Conservation (phyloP, 2,888 invertebrate genomes). For the Ormyrus rosae region DNA sequence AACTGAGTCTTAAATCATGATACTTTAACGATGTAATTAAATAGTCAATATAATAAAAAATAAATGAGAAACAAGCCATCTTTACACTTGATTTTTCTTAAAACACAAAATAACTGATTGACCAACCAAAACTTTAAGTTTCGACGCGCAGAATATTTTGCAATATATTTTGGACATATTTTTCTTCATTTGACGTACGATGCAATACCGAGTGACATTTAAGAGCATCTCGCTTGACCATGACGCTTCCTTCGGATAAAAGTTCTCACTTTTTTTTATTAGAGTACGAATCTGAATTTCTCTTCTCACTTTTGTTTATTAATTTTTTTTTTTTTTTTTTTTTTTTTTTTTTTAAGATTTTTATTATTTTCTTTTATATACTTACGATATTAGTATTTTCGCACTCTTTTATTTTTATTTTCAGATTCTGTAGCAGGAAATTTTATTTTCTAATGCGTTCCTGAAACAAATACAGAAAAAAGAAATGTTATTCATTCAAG, state of each 20-base stretch:
- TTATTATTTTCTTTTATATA: slow-evolving; percentile 61
- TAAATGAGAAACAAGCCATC: slow-evolving; percentile 50
- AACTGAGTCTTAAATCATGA: slow-evolving; percentile 49
- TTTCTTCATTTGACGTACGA: slow-evolving; percentile 30
- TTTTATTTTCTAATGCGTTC: slow-evolving; percentile 72
- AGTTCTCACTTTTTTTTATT: slow-evolving; percentile 10
- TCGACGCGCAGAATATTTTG: slow-evolving; percentile 58
- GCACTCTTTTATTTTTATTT: slow-evolving; percentile 56
- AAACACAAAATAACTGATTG: slow-evolving; percentile 61
- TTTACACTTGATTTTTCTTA: slow-evolving; percentile 53
- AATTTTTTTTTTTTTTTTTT: slow-evolving; percentile 58
- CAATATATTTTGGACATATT: slow-evolving; percentile 29
- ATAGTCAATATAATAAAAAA: slow-evolving; percentile 54
- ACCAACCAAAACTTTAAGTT: slow-evolving; percentile 67
- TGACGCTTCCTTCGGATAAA: slow-evolving; percentile 16
- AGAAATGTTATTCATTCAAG: slow-evolving; percentile 26
- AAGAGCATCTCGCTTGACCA: slow-evolving; percentile 35
- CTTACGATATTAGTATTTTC: slow-evolving; percentile 7
- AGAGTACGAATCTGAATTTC: slow-evolving; percentile 38
- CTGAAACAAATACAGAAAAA: slow-evolving; percentile 70
- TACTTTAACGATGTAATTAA: slow-evolving; percentile 51
- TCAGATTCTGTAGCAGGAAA: slow-evolving; percentile 66
- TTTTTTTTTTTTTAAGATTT: slow-evolving; percentile 38
- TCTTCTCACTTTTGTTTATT: slow-evolving; percentile 42
- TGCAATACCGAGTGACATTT: slow-evolving; percentile 27